phyloP scores from a whole-genome alignment of 2,797 vertebrate genomes.

The Neostethus bicornis region DNA sequence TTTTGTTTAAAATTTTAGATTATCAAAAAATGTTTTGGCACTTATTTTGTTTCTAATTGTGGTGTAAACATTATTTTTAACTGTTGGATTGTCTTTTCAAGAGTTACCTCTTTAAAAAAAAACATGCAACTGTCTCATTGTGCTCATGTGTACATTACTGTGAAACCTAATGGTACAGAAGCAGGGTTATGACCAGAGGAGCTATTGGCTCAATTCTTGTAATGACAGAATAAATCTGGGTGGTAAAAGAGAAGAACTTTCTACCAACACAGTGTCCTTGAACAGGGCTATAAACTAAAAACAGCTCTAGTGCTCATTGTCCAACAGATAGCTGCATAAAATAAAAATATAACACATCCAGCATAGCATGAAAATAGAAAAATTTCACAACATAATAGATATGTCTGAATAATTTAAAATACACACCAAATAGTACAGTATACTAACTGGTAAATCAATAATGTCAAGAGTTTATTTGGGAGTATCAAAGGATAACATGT shows the following conservation, averaged over 20 bases:
- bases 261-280: slow-evolving; percentile 4
- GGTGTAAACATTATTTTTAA: no score
- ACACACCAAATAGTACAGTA: background rate
- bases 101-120: background rate
- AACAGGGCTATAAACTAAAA: slow-evolving; percentile 19
- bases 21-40: no score
- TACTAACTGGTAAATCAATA: background rate
- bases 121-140: background rate
- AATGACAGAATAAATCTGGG: slow-evolving; percentile 4
- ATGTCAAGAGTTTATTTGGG: slow-evolving; percentile 12
- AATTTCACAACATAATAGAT: no score
- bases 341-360: no score
- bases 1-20: no score
- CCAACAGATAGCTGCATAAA: background rate
- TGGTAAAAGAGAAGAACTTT: slow-evolving; percentile 3
- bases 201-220: background rate
- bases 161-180: background rate
- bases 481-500: slow-evolving; percentile 30
- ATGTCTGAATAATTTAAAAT: no score
- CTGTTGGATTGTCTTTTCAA: no score
- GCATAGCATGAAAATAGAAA: no score
- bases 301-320: background rate
- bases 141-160: background rate
- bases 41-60: no score
- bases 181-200: background rate